Evolutionary conservation across 2,797 vertebrate species (phyloP), one percentile per base, ranked within the genome.

Genomic region (Leuciscus waleckii): DNA sequence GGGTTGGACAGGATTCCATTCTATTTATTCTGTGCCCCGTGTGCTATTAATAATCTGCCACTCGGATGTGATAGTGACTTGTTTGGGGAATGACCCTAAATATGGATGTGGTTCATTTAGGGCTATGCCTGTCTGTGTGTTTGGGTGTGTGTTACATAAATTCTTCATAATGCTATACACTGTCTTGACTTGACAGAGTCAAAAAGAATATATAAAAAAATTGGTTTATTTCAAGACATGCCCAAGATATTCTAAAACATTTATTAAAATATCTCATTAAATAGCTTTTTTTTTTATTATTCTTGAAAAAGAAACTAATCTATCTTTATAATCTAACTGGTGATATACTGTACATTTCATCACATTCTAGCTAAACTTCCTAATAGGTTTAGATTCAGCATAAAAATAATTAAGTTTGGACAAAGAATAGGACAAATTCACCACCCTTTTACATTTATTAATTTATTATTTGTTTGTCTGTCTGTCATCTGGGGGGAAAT

Each of bases 11-110:
- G 63, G 54, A 46, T 61, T 83, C 41, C 82, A 70, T 70, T 19
- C 16, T 81, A n/a, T 76, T 81, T 76, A 23, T 71, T 87, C 41
- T 76, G 9, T 56, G 63, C 16, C 39, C 49, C n/a, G 23, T 81
- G 77, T 61, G 43, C 65, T 85, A 85, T 82, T 78, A 82, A 85
- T 82, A 87, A 29, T 69, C 49, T 23, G 65, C 67, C 83, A 61
- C 67, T 79, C 4, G 19, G 46, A 78, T 41, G 21, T 43, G 65
- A 81, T 43, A 79, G 32, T 67, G 49, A 77, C 51, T 41, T 63
- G 41, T 41, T 61, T 54, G n/a, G 76, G 78, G 32, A 63, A 81
- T 61, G 70, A 23, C 76, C 61, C n/a, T 32, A 51, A 46, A 35
- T 37, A 6, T 56, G 4, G 13, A 76, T 76, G 78, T 19, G 4